Evolutionary conservation across 2,797 vertebrate genomes (phyloP).

Genomic region (Falco cherrug): DNA sequence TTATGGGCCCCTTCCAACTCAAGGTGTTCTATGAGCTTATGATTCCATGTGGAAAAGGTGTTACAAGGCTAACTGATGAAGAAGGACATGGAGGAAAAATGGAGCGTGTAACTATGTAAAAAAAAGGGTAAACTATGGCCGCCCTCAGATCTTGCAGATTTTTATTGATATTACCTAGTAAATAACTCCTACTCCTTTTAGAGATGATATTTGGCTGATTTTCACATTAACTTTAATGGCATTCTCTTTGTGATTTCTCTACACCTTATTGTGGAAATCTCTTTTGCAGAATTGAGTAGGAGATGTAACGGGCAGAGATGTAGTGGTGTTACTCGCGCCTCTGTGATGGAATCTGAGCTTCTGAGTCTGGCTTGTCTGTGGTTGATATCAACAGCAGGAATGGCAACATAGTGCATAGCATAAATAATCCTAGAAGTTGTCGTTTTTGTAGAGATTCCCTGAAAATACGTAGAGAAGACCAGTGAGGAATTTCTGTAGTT

Average conservation of each 20-base stretch:
- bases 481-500: slow-evolving; percentile 25
- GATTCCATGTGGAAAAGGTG: background rate
- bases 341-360: slow-evolving; percentile 8
- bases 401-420: background rate
- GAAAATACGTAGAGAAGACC: slow-evolving; percentile 35
- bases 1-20: background rate
- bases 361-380: background rate
- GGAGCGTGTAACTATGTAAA: background rate
- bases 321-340: background rate
- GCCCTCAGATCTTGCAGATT: background rate
- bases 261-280: slow-evolving; percentile 3
- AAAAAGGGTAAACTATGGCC: background rate
- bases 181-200: slow-evolving; percentile 17
- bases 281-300: slow-evolving; percentile 7
- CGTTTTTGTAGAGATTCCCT: slow-evolving; percentile 7
- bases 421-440: slow-evolving; percentile 8
- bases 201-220: slow-evolving; percentile 14
- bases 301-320: background rate
- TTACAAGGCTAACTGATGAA: background rate
- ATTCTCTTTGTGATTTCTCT: slow-evolving; percentile 49
- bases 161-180: background rate
- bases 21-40: background rate
- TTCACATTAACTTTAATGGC: slow-evolving; percentile 47
- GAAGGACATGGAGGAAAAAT: background rate
- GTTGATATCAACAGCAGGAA: slow-evolving; percentile 18